These are phyloP conservation scores for Labroides dimidiatus DNA, from an alignment of 2,797 vertebrate species.

Conservation along the genomic window DNA sequence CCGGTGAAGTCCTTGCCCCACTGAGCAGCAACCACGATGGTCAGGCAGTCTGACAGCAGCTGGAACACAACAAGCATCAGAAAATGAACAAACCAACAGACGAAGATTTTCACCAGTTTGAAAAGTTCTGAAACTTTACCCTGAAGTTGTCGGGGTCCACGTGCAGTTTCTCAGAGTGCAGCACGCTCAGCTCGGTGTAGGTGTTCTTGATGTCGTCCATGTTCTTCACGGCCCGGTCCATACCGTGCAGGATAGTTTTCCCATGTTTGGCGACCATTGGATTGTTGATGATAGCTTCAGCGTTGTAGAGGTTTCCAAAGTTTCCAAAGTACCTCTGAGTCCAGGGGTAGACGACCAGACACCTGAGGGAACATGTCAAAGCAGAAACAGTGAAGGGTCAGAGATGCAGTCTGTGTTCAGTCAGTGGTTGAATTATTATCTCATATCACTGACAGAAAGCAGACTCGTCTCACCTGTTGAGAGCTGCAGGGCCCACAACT, in stretches of 20 bases:
- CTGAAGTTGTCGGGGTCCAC: slow-evolving; percentile 64
- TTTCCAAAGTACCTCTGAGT: slow-evolving; percentile 88
- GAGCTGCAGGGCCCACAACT: slow-evolving; percentile 28
- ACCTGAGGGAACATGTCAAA: slow-evolving; percentile 69
- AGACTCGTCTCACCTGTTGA: slow-evolving; percentile 57
- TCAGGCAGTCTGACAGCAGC: slow-evolving; percentile 81
- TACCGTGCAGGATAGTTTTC: slow-evolving; percentile 77
- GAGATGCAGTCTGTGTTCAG: no score
- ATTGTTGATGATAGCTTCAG: slow-evolving; percentile 81
- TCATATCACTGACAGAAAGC: slow-evolving; percentile 59
- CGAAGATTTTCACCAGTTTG: rapidly evolving
- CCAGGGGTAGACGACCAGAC: slow-evolving; percentile 91
- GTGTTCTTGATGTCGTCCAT: slow-evolving; percentile 86
- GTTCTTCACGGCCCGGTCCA: slow-evolving; percentile 88
- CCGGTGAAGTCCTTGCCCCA: slow-evolving; percentile 70
- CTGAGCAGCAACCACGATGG: slow-evolving; percentile 72
- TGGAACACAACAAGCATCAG: slow-evolving; percentile 47
- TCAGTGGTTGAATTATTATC: no score
- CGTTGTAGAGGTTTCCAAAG: slow-evolving; percentile 87
- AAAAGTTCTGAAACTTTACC: slow-evolving; percentile 52
- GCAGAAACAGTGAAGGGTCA: no score
- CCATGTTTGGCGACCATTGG: slow-evolving; percentile 84
- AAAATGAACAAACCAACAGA: background rate
- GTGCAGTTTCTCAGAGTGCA: slow-evolving; percentile 82
- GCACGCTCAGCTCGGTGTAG: slow-evolving; percentile 82